These are phyloP conservation scores for Pygoscelis antarcticus DNA, from an alignment of 2,113 vertebrate species.

Conservation along the genomic window DNA sequence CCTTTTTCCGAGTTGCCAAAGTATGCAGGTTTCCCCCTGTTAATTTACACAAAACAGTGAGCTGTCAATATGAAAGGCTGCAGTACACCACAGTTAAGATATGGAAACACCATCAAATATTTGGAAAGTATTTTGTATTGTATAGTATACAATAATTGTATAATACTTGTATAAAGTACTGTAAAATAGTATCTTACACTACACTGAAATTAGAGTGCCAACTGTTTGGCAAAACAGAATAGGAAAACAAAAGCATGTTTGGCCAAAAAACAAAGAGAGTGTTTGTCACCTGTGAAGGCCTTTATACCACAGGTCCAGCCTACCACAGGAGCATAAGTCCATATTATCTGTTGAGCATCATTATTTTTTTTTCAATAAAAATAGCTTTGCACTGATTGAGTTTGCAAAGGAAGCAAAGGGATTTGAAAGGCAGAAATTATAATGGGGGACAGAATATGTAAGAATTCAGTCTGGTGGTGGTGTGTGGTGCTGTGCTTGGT, in stretches of 20 bases:
- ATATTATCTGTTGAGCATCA: background rate
- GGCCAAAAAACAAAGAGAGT: background rate
- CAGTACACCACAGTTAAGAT: background rate
- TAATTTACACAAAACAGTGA: constrained; percentile 24
- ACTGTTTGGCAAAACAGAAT: background rate
- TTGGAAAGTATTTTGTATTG: background rate
- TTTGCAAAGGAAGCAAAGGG: background rate
- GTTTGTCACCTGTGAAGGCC: background rate
- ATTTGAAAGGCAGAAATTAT: background rate
- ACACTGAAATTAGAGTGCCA: background rate
- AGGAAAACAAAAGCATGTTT: background rate
- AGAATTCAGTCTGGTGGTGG: background rate
- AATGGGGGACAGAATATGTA: background rate
- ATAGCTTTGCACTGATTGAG: background rate
- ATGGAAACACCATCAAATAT: background rate
- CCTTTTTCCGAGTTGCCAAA: background rate
- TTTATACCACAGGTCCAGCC: background rate
- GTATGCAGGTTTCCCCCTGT: background rate
- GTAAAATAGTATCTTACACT: background rate
- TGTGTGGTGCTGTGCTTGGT: background rate
- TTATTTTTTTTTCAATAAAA: background rate
- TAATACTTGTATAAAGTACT: no score
- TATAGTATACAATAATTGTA: no score
- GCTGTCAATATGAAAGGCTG: constrained; percentile 11
- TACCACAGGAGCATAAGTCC: background rate